A percentile compares a stretch with the other conserved stretches of the same genome.
phyloP scores from a whole-genome alignment of 2,888 invertebrate genomes.

The Apamea sordens region DNA sequence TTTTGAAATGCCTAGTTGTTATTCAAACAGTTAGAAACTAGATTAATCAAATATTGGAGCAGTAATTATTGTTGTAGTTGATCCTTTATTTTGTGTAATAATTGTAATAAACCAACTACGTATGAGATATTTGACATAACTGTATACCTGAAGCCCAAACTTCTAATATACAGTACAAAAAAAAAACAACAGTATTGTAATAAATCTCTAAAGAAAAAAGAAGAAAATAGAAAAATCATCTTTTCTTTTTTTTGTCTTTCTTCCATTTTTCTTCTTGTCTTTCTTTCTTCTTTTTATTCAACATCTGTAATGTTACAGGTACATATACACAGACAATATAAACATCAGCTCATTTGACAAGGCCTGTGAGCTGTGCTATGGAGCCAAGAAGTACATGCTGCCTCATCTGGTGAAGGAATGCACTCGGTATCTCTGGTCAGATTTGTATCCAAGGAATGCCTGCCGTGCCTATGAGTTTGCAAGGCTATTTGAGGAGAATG shows the following conservation, averaged over 20 bases:
- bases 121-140: background rate
- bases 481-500: conserved; percentile 95
- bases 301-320: conserved; percentile 85
- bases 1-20: background rate
- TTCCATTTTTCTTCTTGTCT: no score
- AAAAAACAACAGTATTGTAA: background rate
- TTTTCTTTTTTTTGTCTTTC: background rate
- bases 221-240: background rate
- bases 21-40: background rate
- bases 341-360: conserved; percentile 95
- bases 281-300: background rate
- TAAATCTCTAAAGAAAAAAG: no score
- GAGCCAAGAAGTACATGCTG: conserved; percentile 96
- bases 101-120: background rate
- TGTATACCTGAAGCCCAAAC: background rate
- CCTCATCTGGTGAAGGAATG: conserved; percentile 96
- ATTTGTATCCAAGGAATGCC: conserved; percentile 94
- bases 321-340: conserved; percentile 95
- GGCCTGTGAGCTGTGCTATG: conserved; percentile 96
- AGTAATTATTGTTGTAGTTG: background rate
- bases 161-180: background rate
- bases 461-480: conserved; percentile 97
- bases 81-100: background rate
- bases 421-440: conserved; percentile 95
- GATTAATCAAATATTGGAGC: background rate